Evolutionary conservation across 2,797 vertebrate genomes (phyloP).

Genomic region (Rhynchonycteris naso): DNA sequence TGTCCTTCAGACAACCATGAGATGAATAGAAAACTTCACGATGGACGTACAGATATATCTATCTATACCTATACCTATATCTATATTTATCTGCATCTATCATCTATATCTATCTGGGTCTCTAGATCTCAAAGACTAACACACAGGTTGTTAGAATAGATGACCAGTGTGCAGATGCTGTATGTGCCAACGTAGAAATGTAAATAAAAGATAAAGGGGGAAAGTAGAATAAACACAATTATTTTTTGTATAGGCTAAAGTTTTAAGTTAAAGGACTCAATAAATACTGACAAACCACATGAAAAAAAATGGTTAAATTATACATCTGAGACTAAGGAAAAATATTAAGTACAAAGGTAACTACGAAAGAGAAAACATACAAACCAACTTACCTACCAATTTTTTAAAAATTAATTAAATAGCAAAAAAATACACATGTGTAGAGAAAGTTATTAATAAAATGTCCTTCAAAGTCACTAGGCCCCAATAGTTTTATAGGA

Average conservation of each 20-base stretch:
- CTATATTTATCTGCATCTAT: background rate
- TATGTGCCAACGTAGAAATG: background rate
- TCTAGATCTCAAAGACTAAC: background rate
- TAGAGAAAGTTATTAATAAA: constrained; percentile 32
- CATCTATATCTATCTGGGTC: background rate
- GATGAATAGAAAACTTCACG: background rate
- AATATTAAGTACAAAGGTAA: background rate
- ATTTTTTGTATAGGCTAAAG: background rate
- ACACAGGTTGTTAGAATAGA: background rate
- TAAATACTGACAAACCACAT: constrained; percentile 5
- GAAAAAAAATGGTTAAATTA: background rate
- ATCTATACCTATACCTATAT: background rate
- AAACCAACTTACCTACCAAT: background rate
- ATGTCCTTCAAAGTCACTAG: background rate
- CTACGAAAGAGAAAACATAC: background rate
- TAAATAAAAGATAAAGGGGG: background rate
- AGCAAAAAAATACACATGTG: background rate
- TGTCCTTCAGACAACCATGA: background rate
- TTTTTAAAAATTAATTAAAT: background rate
- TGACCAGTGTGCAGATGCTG: background rate
- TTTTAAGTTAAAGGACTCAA: background rate
- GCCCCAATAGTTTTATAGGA: background rate
- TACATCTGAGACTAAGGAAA: background rate
- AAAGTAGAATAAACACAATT: background rate
- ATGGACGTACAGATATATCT: background rate